Evolutionary conservation across 2,888 invertebrate genomes (phyloP), one percentile per base, ranked within the genome.

Genomic region (Agonum fuliginosum): DNA sequence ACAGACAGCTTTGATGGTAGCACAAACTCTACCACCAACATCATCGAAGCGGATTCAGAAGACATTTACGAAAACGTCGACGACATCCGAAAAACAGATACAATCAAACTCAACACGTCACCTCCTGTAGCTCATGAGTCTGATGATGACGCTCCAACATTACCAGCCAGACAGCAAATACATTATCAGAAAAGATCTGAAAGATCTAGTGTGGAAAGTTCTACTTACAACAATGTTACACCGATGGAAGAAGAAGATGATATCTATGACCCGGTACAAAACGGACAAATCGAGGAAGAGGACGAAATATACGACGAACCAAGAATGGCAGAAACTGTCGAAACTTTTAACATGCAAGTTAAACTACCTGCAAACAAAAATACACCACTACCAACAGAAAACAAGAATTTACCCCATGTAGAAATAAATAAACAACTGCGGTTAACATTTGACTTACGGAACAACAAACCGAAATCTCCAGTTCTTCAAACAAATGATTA

Each of bases 11-110:
- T 37, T 20, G 17, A 37, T 43, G 12, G 24, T n/a, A 74, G 22
- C 10, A 37, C 8, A 19, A 24, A 3, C 27, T 20, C 24, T 20
- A n/a, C 14, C 10, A 10, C 34, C n/a, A 19, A 74, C 10, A 14
- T 34, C 3, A 27, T 14, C 8, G 73, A 73, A 14, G 17, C 20
- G 17, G 74, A 62, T 10, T 41, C 69, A 65, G 24, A 71, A 5
- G 71, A 51, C 12, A 74, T 74, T 22, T 74, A 74, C 30, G 74
- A 62, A 46, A 74, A 27, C 24, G n/a, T 65, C 17, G 74, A 74
- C 4, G 74, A 74, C 4, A 17, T 65, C 10, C 22, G 17, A 43
- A 30, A 62, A 62, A 43, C 24, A 14, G 27, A 19, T 24, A 14
- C 20, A 37, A 10, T n/a, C n/a, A n/a, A n/a, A n/a, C n/a, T n/a